Evolutionary conservation across 2,888 invertebrate species (phyloP).

Genomic region (Encarsia formosa): DNA sequence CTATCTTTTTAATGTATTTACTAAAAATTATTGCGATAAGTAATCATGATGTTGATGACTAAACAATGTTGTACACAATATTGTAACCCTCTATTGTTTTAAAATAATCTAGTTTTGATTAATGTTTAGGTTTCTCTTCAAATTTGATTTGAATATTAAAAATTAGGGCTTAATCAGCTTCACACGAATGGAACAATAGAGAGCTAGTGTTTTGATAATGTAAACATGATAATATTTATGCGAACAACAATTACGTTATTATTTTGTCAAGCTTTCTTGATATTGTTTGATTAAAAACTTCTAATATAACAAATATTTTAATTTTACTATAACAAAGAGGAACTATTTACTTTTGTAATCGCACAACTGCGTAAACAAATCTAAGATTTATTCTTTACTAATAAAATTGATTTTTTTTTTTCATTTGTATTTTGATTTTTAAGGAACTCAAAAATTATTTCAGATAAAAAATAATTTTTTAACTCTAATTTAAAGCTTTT

Average conservation of each 20-base stretch:
- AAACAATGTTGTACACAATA: background rate
- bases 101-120: no score
- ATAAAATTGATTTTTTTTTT: no score
- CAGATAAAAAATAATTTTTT: no score
- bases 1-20: conserved; percentile 25
- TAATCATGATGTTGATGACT: background rate
- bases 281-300: conserved; percentile 47
- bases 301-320: conserved; percentile 23
- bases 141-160: no score
- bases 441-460: no score
- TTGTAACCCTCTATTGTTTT: background rate
- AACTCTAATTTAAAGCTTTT: no score
- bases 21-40: background rate
- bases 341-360: conserved; percentile 44
- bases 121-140: no score
- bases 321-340: conserved; percentile 44
- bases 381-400: no score
- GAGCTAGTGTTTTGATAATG: background rate
- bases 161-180: no score
- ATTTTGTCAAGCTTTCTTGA: conserved; percentile 41
- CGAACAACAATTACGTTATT: no score
- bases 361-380: conserved; percentile 28
- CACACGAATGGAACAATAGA: no score
- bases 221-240: background rate
- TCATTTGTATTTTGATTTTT: no score